These are phyloP conservation scores for Mormyrus proboscirostris DNA, from an alignment of 2,797 vertebrate species.

Conservation along the genomic window DNA sequence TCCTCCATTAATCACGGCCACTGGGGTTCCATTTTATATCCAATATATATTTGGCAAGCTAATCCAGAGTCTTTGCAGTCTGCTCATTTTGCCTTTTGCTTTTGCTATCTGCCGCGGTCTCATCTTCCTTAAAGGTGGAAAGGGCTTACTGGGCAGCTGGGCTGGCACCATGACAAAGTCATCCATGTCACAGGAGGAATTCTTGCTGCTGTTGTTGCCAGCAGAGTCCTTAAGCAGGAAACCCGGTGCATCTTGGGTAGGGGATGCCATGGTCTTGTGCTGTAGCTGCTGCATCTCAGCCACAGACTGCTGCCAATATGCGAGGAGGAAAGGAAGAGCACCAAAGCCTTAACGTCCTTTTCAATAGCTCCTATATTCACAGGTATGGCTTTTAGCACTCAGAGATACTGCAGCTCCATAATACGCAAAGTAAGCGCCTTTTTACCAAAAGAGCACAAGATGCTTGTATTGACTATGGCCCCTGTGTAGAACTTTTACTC, in stretches of 20 bases:
- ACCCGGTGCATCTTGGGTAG: slow-evolving; percentile 68
- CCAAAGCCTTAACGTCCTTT: neutral
- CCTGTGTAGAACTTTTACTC: neutral
- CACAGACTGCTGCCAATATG: slow-evolving; percentile 63
- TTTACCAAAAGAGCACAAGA: neutral
- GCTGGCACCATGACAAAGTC: slow-evolving; percentile 90
- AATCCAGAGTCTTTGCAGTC: neutral
- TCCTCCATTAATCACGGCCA: neutral
- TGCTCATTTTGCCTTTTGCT: neutral
- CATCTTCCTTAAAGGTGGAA: neutral
- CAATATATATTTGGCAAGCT: neutral
- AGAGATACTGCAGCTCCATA: neutral
- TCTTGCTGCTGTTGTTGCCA: slow-evolving; percentile 83
- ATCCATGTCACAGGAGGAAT: slow-evolving; percentile 72
- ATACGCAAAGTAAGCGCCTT: neutral
- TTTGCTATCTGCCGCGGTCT: neutral
- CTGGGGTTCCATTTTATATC: neutral
- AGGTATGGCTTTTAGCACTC: neutral
- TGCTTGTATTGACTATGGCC: neutral
- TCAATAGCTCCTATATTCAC: neutral
- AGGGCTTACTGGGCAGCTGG: slow-evolving; percentile 72
- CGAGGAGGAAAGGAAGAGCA: slow-evolving; percentile 1
- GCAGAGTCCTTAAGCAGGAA: slow-evolving; percentile 69
- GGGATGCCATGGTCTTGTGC: slow-evolving; percentile 60
- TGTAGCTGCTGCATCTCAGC: slow-evolving; percentile 71